These are phyloP conservation scores for Hypolimnas misippus DNA, from an alignment of 2,888 invertebrate genomes.

Conservation along the genomic window DNA sequence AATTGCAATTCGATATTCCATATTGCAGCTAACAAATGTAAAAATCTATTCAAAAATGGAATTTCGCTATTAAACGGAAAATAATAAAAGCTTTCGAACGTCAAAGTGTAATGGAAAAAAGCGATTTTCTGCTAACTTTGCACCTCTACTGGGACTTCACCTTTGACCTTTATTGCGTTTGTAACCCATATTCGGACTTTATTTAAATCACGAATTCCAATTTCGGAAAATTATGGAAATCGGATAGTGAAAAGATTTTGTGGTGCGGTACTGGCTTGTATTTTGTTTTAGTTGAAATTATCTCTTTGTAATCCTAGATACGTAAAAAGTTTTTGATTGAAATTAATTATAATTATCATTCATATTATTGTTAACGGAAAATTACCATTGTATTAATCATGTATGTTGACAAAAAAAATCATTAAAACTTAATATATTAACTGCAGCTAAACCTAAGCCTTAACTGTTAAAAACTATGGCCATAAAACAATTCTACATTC, in stretches of 20 bases:
- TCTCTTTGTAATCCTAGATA: neutral
- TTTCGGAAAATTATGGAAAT: conserved; percentile 24
- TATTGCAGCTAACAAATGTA: neutral
- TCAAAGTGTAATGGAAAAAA: conserved; percentile 18
- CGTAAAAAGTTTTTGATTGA: neutral
- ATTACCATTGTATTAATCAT: too few species aligned
- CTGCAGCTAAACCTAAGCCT: too few species aligned
- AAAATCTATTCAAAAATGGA: conserved; percentile 8
- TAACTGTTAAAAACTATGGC: too few species aligned
- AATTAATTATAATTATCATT: neutral
- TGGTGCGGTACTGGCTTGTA: conserved; percentile 4
- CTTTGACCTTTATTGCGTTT: conserved; percentile 27
- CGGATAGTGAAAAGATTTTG: conserved; percentile 10
- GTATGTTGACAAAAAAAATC: too few species aligned
- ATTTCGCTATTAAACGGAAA: conserved; percentile 7
- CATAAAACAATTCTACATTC: too few species aligned
- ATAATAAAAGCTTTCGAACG: conserved; percentile 1
- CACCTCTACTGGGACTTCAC: conserved; percentile 15
- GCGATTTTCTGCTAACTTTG: conserved; percentile 19
- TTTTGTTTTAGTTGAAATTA: conserved; percentile 4
- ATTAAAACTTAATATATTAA: too few species aligned
- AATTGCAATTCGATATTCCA: conserved; percentile 5
- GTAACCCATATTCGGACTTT: conserved; percentile 22
- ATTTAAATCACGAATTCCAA: conserved; percentile 36
- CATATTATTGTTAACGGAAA: too few species aligned